phyloP scores from a whole-genome alignment of 2,113 vertebrate genomes.

The Loxodonta africana region DNA sequence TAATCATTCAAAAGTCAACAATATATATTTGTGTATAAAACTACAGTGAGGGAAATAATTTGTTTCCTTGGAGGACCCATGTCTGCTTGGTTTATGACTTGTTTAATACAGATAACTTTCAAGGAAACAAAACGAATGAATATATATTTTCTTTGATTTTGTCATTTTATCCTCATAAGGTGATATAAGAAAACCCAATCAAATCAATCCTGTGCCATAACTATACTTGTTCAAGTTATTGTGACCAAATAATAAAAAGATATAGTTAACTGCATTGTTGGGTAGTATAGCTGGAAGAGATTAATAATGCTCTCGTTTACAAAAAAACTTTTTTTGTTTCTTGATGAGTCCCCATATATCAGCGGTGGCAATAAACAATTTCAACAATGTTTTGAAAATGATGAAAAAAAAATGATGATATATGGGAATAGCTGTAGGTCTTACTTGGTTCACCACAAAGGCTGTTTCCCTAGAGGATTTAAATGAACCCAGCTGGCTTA shows the following conservation, averaged over 20 bases:
- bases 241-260: not conserved
- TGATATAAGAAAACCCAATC: not conserved
- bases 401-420: slow-evolving; percentile 35
- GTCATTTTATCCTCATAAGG: not conserved
- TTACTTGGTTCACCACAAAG: slow-evolving; percentile 39
- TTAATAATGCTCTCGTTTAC: slow-evolving; percentile 33
- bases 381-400: not conserved
- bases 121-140: not conserved
- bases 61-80: slow-evolving; percentile 2
- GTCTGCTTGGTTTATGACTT: slow-evolving; percentile 25
- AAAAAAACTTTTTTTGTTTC: not conserved
- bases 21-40: not conserved
- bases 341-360: slow-evolving; percentile 54
- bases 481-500: slow-evolving; percentile 69
- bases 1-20: not conserved
- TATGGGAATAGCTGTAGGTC: slow-evolving; percentile 48
- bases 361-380: slow-evolving; percentile 61
- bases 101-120: slow-evolving; percentile 38
- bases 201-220: not conserved
- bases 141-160: slow-evolving; percentile 24
- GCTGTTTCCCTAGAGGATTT: slow-evolving; percentile 65
- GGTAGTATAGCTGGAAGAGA: not conserved
- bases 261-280: not conserved
- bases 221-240: not conserved
- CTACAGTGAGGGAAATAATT: not conserved